Evolutionary conservation across 2,113 vertebrate species (phyloP).

Genomic region (Cyphomyrus discorhynchus): DNA sequence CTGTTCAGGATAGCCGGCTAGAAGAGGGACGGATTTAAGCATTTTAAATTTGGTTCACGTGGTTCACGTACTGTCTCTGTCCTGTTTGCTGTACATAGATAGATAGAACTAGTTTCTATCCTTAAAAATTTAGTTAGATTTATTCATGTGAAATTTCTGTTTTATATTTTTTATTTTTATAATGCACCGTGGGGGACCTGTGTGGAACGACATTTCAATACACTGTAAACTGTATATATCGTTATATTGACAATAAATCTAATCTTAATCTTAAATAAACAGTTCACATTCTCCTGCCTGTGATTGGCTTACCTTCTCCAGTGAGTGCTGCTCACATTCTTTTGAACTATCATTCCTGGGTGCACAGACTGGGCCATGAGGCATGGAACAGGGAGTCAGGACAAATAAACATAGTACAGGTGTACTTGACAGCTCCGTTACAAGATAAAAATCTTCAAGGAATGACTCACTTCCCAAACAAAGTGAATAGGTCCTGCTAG

Average conservation of each 20-base stretch:
- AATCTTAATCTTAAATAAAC: not conserved
- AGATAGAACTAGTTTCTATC: too few relatives aligned
- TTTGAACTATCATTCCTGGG: not conserved
- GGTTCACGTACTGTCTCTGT: too few relatives aligned
- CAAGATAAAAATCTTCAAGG: not conserved
- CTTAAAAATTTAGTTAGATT: too few relatives aligned
- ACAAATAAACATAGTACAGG: not conserved
- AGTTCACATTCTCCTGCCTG: not conserved
- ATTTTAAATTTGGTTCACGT: not conserved
- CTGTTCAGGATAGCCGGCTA: not conserved
- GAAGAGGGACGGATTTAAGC: not conserved
- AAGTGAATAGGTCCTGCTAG: not conserved
- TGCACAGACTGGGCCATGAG: not conserved
- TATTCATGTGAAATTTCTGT: too few relatives aligned
- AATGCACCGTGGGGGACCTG: too few relatives aligned
- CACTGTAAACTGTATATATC: too few relatives aligned
- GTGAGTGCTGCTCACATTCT: not conserved
- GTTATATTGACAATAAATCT: too few relatives aligned
- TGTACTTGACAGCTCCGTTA: not conserved
- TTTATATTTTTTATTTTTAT: too few relatives aligned
- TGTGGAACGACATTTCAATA: too few relatives aligned
- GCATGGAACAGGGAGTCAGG: not conserved
- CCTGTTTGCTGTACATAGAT: too few relatives aligned
- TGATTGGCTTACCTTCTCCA: not conserved
- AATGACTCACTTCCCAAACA: not conserved